Evolutionary conservation across 2,888 invertebrate species (phyloP).

Genomic region (Galeruca laticollis): DNA sequence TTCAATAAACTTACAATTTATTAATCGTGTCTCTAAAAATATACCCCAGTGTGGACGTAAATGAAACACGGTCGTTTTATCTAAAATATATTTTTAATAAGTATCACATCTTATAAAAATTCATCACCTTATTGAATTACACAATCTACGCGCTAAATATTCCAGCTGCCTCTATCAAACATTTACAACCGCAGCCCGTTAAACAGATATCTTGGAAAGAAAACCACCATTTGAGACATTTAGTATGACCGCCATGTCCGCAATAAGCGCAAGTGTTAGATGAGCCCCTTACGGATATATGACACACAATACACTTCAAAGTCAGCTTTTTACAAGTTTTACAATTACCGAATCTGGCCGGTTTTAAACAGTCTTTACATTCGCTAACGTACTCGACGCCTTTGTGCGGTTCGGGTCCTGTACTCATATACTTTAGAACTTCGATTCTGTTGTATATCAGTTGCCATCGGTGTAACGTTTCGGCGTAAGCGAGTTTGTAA

Average conservation of each 20-base stretch:
- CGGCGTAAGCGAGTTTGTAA: constrained; percentile 89
- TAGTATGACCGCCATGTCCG: constrained; percentile 93
- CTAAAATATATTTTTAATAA: constrained; percentile 5
- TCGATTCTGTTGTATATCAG: constrained; percentile 66
- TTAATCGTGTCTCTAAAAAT: too few species aligned
- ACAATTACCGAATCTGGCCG: constrained; percentile 79
- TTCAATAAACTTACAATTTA: too few species aligned
- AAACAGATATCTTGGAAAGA: constrained; percentile 83
- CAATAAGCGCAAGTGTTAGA: constrained; percentile 90
- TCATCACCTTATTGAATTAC: constrained; percentile 31
- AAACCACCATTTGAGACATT: constrained; percentile 89
- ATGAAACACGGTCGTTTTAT: background rate
- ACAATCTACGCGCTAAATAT: constrained; percentile 65
- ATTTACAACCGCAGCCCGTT: constrained; percentile 92
- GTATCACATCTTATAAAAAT: constrained; percentile 42
- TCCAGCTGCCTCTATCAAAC: constrained; percentile 77
- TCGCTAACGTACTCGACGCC: constrained; percentile 81
- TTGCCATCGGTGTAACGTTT: constrained; percentile 78
- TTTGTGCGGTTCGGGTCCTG: constrained; percentile 63
- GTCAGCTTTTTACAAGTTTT: constrained; percentile 78
- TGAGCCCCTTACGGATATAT: constrained; percentile 85
- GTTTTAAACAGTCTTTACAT: constrained; percentile 78
- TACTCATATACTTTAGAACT: constrained; percentile 75
- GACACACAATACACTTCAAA: constrained; percentile 87
- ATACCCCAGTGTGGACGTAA: too few species aligned